Base-by-base conservation (phyloP, 2,797 vertebrate genomes). In the Xiphophorus birchmanni region DNA sequence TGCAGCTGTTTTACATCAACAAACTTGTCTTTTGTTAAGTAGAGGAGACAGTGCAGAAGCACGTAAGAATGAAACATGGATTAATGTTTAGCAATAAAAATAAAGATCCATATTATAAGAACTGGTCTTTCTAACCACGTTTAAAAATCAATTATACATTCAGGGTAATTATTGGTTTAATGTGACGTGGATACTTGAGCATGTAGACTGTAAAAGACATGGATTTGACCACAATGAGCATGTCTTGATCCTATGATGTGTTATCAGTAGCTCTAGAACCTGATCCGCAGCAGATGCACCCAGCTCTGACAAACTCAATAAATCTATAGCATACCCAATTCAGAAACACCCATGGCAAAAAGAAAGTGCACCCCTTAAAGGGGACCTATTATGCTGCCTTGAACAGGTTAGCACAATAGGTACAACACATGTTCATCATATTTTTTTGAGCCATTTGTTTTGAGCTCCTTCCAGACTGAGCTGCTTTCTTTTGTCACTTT, bases 1-100 rank as follows among this genome's bases (percentile, higher is more conserved):
- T 76, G 85, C 92, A 95, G 93, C 92, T 94, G 90, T 89, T 89
- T 87, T 88, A 87, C 85, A 92, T 92, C 91, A 93, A 93, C 92
- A 94, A 91, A 91, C 90, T 56, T 75, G 89, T 86, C 84, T 81
- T 90, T 76, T 82, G 86, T 75, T 80, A 76, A 72, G 42, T 26
- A 87, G 76, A 71, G 82, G 82, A 82, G 76, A 78, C 60, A 77
- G 80, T 58, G 84, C 80, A 91, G 79, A 79, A 78, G 74, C 82
- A 84, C 81, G 81, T 74, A 77, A 75, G 80, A 90, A 86, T 76
- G 79, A 74, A 74, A 85, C 32, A 15, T 58, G 5, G 17, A 80
- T 58, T 8, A 56, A 63, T 40, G 9, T 7, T 52, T 29, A 32
- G 44, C 32, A 29, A 80, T 26, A 69, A 42, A 23, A 52, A 45